Conservation (phyloP, 2,113 vertebrate genomes). For the Myrmophylax atrothorax region DNA sequence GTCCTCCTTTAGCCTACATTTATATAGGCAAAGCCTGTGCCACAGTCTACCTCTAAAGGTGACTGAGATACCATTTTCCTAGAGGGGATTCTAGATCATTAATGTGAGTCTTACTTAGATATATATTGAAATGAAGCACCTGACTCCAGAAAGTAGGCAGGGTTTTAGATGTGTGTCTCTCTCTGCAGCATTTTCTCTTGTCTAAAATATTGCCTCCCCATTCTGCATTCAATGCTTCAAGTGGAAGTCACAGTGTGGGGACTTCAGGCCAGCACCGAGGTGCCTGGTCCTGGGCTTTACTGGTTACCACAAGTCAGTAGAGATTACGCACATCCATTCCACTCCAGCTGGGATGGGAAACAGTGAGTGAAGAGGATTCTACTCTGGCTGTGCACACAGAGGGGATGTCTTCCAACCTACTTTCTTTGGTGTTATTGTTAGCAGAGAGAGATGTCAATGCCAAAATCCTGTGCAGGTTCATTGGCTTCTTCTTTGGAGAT, state of each 20-base stretch:
- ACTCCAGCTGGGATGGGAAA: background rate
- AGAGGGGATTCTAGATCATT: background rate
- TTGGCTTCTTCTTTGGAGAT: background rate
- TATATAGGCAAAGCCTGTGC: background rate
- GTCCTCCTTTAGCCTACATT: background rate
- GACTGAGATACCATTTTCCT: background rate
- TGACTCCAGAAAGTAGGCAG: background rate
- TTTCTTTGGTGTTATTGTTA: background rate
- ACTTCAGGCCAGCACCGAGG: background rate
- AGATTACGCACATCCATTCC: background rate
- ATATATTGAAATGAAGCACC: background rate
- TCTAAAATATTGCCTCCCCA: background rate
- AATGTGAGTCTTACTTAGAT: background rate
- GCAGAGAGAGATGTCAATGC: fast-evolving
- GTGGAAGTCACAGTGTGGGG: background rate
- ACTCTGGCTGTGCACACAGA: background rate
- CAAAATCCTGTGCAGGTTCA: background rate
- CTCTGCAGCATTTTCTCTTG: background rate
- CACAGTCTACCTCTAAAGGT: background rate
- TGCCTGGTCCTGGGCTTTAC: background rate
- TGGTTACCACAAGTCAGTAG: background rate
- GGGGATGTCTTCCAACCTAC: background rate
- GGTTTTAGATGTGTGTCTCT: fast-evolving
- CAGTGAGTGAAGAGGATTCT: background rate
- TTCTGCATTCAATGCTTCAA: background rate